Conservation (phyloP, 2,888 invertebrate genomes). For the Palloptera scutellata region DNA sequence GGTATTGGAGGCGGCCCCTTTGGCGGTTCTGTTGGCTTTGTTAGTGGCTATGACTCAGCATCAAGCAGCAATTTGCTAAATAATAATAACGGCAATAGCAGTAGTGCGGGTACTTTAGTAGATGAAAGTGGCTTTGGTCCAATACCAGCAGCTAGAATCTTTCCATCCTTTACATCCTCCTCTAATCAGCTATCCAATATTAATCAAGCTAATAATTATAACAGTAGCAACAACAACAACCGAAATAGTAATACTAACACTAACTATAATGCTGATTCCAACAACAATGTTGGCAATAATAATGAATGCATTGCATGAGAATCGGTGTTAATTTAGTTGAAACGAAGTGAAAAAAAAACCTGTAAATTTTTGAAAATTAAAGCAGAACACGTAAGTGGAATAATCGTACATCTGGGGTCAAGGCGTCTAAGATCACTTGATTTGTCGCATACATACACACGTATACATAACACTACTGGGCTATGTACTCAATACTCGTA, state of each 20-base stretch:
- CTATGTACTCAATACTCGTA: too few relatives aligned
- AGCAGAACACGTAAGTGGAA: neutral
- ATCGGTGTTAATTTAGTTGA: conserved; percentile 47
- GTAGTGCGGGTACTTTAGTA: conserved; percentile 52
- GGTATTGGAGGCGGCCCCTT: conserved; percentile 23
- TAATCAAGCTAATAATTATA: conserved; percentile 36
- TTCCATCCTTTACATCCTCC: conserved; percentile 44
- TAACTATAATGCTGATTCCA: conserved; percentile 29
- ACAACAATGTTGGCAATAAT: conserved; percentile 51
- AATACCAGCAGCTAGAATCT: conserved; percentile 49
- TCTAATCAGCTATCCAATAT: conserved; percentile 14
- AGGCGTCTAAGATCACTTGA: too few relatives aligned
- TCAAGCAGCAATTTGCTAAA: conserved; percentile 50
- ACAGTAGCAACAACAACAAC: conserved; percentile 32
- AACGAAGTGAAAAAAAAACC: conserved; percentile 23
- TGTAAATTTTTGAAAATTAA: neutral
- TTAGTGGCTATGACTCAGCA: conserved; percentile 29
- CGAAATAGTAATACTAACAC: conserved; percentile 36
- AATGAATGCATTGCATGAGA: conserved; percentile 59
- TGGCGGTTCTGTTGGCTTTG: conserved; percentile 25
- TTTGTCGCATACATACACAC: too few relatives aligned
- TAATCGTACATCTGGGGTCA: too few relatives aligned
- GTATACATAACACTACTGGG: too few relatives aligned
- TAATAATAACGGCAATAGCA: conserved; percentile 44
- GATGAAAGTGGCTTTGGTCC: conserved; percentile 46